phyloP scores from a whole-genome alignment of 1,140 invertebrate genomes.

The Cotesia chilonis region DNA sequence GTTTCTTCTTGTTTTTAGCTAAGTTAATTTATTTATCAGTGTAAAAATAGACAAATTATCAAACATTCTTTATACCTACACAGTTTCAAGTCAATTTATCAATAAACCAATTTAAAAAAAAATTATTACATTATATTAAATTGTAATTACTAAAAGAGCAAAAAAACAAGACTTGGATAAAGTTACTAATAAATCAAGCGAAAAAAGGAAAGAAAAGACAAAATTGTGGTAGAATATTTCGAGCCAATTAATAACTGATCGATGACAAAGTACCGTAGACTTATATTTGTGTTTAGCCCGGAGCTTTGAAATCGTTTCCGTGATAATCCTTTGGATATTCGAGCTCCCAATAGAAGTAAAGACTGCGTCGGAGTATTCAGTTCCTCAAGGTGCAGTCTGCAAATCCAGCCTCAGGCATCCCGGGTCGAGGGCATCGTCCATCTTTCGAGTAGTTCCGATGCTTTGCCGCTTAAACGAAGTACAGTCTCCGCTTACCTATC shows the following conservation, averaged over 20 bases:
- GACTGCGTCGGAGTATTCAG: conserved; percentile 20
- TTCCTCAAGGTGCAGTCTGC: conserved; percentile 18
- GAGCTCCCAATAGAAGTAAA: conserved; percentile 3
- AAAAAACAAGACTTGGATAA: too few relatives aligned
- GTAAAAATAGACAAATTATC: too few relatives aligned
- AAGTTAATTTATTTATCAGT: too few relatives aligned
- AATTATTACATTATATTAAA: too few relatives aligned
- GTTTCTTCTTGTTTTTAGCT: too few relatives aligned
- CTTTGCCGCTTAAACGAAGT: too few relatives aligned
- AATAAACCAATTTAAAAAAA: too few relatives aligned
- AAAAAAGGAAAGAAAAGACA: too few relatives aligned
- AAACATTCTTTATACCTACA: too few relatives aligned
- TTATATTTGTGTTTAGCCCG: not conserved
- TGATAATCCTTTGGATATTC: conserved; percentile 36
- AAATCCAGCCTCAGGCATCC: conserved; percentile 12
- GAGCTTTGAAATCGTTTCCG: conserved; percentile 20
- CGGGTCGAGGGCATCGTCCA: conserved; percentile 32
- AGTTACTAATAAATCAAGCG: too few relatives aligned
- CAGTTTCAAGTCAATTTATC: too few relatives aligned
- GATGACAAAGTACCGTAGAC: not conserved
- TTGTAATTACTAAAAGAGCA: too few relatives aligned
- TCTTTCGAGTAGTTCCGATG: conserved; percentile 28
- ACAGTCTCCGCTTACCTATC: conserved; percentile 43
- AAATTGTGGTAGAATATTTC: not conserved
- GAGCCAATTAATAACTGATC: conserved; percentile 11